Percentiles rank a stretch among this genome's conserved stretches.
Evolutionary conservation across 1,140 invertebrate genomes (phyloP).

Genomic region (Drosophila azteca): DNA sequence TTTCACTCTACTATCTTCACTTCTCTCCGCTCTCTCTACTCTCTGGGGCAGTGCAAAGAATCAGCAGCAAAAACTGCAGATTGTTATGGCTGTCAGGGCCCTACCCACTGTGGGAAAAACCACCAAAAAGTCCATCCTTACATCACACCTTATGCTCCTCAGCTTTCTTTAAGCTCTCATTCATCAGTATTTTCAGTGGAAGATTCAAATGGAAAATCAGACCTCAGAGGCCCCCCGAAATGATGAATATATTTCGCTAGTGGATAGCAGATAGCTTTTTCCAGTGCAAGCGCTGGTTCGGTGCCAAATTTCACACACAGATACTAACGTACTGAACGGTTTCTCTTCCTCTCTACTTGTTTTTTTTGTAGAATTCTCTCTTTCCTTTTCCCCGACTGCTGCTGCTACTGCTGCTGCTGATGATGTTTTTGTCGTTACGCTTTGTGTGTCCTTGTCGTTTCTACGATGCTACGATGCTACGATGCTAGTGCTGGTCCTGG

Average conservation of each 20-base stretch:
- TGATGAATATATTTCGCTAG: conserved; percentile 14
- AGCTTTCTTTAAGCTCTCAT: too few species aligned
- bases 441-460: conserved; percentile 26
- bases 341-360: conserved; percentile 4
- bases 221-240: background rate
- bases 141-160: background rate
- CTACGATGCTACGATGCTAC: background rate
- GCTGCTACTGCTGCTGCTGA: conserved; percentile 18
- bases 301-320: conserved; percentile 51
- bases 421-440: conserved; percentile 53
- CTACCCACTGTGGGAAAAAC: conserved; percentile 16
- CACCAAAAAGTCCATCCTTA: background rate
- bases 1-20: too few species aligned
- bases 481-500: too few species aligned
- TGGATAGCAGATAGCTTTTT: conserved; percentile 16
- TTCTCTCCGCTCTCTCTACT: background rate
- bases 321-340: conserved; percentile 19
- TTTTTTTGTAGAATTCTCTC: conserved; percentile 13
- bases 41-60: conserved; percentile 20
- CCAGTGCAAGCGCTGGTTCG: conserved; percentile 33
- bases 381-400: conserved; percentile 14
- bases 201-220: background rate
- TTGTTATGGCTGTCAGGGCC: conserved; percentile 52
- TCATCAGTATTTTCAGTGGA: too few species aligned
- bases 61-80: conserved; percentile 46